Evolutionary conservation across 2,113 vertebrate species (phyloP).

Genomic region (Caloenas nicobarica): DNA sequence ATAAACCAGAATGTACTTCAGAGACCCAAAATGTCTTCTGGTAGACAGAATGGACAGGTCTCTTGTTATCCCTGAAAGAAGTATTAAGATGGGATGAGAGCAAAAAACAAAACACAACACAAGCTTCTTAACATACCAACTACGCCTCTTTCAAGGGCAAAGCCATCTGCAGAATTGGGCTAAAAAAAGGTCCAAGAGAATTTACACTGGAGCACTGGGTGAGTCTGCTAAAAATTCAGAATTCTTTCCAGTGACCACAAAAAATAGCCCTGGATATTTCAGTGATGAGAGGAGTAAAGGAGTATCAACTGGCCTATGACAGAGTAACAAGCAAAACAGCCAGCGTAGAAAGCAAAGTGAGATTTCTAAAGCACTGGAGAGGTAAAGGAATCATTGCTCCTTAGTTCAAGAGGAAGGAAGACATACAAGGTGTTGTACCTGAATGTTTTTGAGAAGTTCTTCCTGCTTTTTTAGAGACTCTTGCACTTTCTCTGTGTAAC

Average conservation of each 20-base stretch:
- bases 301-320: neutral
- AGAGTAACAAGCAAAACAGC: neutral
- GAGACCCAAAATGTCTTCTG: neutral
- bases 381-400: neutral
- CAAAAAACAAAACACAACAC: neutral
- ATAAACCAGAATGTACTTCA: neutral
- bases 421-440: constrained; percentile 53
- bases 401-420: neutral
- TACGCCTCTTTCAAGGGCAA: neutral
- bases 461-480: constrained; percentile 89
- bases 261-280: neutral
- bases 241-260: neutral
- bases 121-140: neutral
- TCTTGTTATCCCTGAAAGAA: neutral
- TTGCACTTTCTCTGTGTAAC: constrained; percentile 88
- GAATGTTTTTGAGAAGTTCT: constrained; percentile 86
- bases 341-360: neutral
- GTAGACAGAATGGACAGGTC: neutral
- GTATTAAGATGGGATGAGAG: neutral
- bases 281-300: neutral
- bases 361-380: neutral
- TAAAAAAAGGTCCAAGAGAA: neutral
- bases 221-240: neutral
- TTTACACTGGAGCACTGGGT: neutral
- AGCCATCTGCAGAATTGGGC: neutral